Evolutionary conservation across 1,140 invertebrate genomes (phyloP).

Genomic region (Xylocopa sonorina): DNA sequence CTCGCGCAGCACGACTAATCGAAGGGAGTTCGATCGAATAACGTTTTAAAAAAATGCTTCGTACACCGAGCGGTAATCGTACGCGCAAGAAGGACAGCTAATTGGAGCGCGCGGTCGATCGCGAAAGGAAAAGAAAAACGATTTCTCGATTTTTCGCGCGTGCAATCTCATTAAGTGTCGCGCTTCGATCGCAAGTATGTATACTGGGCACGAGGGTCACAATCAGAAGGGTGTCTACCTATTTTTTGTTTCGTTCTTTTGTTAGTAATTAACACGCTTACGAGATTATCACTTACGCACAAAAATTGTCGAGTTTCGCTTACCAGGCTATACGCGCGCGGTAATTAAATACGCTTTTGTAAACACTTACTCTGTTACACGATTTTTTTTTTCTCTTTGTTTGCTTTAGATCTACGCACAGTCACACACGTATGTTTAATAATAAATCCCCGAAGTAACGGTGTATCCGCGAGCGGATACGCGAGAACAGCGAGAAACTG

Average conservation of each 20-base stretch:
- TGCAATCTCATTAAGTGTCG: not conserved
- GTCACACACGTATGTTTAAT: slow-evolving; percentile 12
- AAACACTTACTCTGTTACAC: slow-evolving; percentile 20
- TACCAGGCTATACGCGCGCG: slow-evolving; percentile 35
- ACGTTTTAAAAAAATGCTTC: not conserved
- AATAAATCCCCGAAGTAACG: not conserved
- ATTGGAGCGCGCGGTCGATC: not conserved
- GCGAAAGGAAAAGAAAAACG: slow-evolving; percentile 6
- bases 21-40: not conserved
- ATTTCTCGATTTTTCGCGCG: not conserved
- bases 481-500: slow-evolving; percentile 52
- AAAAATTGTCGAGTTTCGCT: slow-evolving; percentile 39
- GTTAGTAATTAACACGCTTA: slow-evolving; percentile 42
- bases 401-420: slow-evolving; percentile 34
- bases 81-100: not conserved
- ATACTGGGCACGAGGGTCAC: slow-evolving; percentile 39
- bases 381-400: not conserved
- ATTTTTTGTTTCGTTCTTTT: no score
- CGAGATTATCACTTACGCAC: slow-evolving; percentile 46
- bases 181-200: not conserved
- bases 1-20: no score
- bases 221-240: slow-evolving; percentile 48
- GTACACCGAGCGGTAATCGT: not conserved
- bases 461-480: slow-evolving; percentile 3
- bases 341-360: not conserved